A percentile compares a stretch with the other conserved stretches of the same genome.
Conservation (phyloP, 2,797 vertebrate species). For the Onychomys torridus region DNA sequence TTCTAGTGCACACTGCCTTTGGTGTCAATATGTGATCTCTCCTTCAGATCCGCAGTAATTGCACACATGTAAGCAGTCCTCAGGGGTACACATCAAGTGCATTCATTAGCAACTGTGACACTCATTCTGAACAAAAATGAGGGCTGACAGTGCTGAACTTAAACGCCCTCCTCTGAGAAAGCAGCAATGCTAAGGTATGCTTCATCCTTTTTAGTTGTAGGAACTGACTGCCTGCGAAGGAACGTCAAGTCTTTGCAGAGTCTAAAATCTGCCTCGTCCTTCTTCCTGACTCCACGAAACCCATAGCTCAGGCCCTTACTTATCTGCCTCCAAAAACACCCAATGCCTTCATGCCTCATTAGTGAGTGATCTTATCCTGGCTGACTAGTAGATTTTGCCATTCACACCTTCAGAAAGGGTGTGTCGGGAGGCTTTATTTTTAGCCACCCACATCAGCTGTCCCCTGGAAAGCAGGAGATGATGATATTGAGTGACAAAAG, state of each 20-base stretch:
- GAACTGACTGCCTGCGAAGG: neutral
- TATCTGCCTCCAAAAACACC: neutral
- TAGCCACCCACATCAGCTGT: slow-evolving; percentile 51
- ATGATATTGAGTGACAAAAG: slow-evolving; percentile 54
- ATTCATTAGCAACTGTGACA: neutral
- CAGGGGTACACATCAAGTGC: neutral
- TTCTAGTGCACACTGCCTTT: neutral
- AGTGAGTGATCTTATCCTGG: neutral
- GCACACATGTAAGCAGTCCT: neutral
- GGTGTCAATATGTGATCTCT: too few relatives aligned
- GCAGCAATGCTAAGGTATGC: neutral
- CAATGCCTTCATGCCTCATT: neutral
- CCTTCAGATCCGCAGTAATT: neutral
- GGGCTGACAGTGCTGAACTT: neutral
- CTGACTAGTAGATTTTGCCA: slow-evolving; percentile 28
- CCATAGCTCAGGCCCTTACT: neutral
- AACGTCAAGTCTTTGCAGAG: neutral
- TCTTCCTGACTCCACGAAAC: neutral
- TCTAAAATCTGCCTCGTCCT: neutral
- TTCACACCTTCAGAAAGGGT: slow-evolving; percentile 31
- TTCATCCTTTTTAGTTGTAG: neutral
- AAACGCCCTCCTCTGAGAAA: neutral
- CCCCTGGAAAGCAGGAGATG: slow-evolving; percentile 67
- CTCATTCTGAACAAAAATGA: neutral
- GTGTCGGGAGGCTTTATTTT: slow-evolving; percentile 67